Evolutionary conservation across 2,888 invertebrate species (phyloP).

Genomic region (Polia nebulosa): DNA sequence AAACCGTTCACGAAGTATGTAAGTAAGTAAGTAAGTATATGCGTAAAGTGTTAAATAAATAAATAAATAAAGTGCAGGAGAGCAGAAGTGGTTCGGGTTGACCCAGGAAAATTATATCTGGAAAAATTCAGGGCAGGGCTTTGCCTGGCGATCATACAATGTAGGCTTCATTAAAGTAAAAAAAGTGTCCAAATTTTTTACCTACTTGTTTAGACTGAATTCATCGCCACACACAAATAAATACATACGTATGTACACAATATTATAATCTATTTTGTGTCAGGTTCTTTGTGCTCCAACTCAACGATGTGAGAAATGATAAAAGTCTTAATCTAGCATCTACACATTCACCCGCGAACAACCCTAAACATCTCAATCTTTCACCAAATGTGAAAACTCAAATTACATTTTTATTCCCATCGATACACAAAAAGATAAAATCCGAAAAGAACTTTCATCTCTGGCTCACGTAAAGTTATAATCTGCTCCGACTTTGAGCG

Average conservation of each 20-base stretch:
- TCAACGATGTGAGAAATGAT: not conserved
- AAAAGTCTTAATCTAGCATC: too few species aligned
- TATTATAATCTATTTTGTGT: not conserved
- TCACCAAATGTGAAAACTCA: constrained; percentile 54
- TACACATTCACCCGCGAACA: not conserved
- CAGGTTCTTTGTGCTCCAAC: not conserved
- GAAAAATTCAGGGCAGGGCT: not conserved
- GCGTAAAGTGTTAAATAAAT: too few species aligned
- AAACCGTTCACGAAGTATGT: too few species aligned
- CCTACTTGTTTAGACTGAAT: not conserved
- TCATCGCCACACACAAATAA: too few species aligned
- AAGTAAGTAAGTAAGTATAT: too few species aligned
- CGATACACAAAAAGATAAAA: constrained; percentile 49
- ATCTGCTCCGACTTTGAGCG: constrained; percentile 64
- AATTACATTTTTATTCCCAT: constrained; percentile 55
- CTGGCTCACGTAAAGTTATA: constrained; percentile 66
- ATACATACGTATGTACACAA: not conserved
- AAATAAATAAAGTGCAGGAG: too few species aligned
- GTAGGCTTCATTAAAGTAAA: not conserved
- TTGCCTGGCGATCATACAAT: not conserved
- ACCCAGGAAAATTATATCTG: not conserved
- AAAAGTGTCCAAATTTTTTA: not conserved
- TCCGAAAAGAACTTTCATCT: constrained; percentile 61
- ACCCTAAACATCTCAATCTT: constrained; percentile 25
- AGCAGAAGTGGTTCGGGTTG: not conserved